A percentile compares a stretch with the other conserved stretches of the same genome.
These are phyloP conservation scores for Carcinoscorpius rotundicauda DNA, from an alignment of 1,140 invertebrate genomes.

Conservation along the genomic window DNA sequence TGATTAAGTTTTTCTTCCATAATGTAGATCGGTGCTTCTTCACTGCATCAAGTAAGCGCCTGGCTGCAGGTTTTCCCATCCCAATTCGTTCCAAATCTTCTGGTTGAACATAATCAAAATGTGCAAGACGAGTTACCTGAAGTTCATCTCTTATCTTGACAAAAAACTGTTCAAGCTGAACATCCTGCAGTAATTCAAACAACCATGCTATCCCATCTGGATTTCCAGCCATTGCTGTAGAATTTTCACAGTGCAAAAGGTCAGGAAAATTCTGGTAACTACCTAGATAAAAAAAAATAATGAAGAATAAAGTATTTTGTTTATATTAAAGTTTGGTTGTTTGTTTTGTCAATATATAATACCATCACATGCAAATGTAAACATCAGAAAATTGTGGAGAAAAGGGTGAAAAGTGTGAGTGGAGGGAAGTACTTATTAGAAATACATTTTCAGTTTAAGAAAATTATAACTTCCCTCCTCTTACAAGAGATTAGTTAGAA, in stretches of 20 bases:
- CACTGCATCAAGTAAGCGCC: conserved; percentile 77
- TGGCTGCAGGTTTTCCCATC: conserved; percentile 78
- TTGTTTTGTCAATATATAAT: no score
- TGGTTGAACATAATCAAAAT: conserved; percentile 89
- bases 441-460: no score
- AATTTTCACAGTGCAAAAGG: background rate
- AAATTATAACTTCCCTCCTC: no score
- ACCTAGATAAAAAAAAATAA: no score
- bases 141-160: conserved; percentile 79
- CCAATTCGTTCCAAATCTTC: conserved; percentile 92
- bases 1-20: conserved; percentile 70
- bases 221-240: conserved; percentile 7
- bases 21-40: conserved; percentile 67
- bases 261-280: no score
- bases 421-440: no score
- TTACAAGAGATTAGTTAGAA: no score
- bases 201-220: conserved; percentile 53
- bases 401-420: no score
- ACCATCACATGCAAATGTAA: no score
- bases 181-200: conserved; percentile 68
- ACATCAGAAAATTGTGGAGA: no score
- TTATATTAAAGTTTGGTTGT: no score
- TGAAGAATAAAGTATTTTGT: no score
- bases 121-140: conserved; percentile 74
- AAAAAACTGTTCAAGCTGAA: conserved; percentile 86